Conservation (phyloP, 1,140 invertebrate genomes). For the Battus philenor region DNA sequence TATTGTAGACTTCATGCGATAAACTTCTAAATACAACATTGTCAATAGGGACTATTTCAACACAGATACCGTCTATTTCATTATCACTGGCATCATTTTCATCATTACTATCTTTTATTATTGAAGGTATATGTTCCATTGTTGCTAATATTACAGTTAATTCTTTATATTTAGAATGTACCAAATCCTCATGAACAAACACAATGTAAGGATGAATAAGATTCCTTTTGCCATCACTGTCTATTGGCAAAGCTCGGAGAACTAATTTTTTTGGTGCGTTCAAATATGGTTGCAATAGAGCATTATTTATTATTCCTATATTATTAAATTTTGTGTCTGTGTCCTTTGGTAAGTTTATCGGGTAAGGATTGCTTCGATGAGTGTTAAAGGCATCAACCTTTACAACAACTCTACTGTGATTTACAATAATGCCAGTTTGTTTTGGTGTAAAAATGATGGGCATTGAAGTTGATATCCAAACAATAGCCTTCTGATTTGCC, state of each 20-base stretch:
- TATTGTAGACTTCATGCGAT: conserved; percentile 57
- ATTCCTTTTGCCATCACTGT: conserved; percentile 65
- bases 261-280: conserved; percentile 45
- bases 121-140: conserved; percentile 55
- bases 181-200: conserved; percentile 59
- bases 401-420: conserved; percentile 53
- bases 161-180: conserved; percentile 46
- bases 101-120: conserved; percentile 39
- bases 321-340: conserved; percentile 42
- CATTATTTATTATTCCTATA: conserved; percentile 53
- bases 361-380: conserved; percentile 23
- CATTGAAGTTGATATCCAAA: conserved; percentile 76
- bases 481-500: conserved; percentile 73
- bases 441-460: conserved; percentile 64
- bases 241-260: conserved; percentile 52
- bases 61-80: conserved; percentile 53
- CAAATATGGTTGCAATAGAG: conserved; percentile 48
- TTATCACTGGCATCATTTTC: conserved; percentile 36
- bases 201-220: conserved; percentile 67
- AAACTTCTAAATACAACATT: conserved; percentile 57
- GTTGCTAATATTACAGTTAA: conserved; percentile 52
- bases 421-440: conserved; percentile 58
- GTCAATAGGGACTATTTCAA: conserved; percentile 62
- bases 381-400: conserved; percentile 59
- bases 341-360: conserved; percentile 27